A percentile compares a stretch with the other conserved stretches of the same genome.
phyloP scores from a whole-genome alignment of 1,140 invertebrate genomes.

The Drosophila punjabiensis region DNA sequence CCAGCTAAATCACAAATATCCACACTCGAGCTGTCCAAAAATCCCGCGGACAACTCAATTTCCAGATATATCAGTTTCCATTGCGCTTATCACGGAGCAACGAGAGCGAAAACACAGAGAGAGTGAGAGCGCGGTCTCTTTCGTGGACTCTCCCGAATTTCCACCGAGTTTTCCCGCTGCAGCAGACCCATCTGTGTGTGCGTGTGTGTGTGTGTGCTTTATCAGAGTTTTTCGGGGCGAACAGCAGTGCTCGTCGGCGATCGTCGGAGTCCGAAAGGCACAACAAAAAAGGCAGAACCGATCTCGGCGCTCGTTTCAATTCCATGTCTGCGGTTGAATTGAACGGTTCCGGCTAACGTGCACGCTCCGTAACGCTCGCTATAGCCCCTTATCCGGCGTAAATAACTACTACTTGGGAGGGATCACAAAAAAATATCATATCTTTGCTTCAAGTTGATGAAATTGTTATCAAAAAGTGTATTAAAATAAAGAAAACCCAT shows the following conservation, averaged over 20 bases:
- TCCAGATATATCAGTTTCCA: conserved; percentile 54
- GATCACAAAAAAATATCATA: conserved; percentile 21
- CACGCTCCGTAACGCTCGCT: conserved; percentile 43
- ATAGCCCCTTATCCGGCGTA: conserved; percentile 22
- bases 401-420: conserved; percentile 45
- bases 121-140: background rate
- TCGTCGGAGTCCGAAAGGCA: conserved; percentile 46
- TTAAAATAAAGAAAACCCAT: background rate
- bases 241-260: conserved; percentile 33
- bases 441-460: background rate
- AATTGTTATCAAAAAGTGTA: background rate
- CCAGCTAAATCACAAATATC: conserved; percentile 48
- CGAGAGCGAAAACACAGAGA: conserved; percentile 1
- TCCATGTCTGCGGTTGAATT: conserved; percentile 71
- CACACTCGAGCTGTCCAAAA: conserved; percentile 50
- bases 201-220: conserved; percentile 34
- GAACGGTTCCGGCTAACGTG: conserved; percentile 64
- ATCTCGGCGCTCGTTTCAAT: conserved; percentile 60
- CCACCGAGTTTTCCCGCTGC: conserved; percentile 44
- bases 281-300: conserved; percentile 29
- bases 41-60: conserved; percentile 45
- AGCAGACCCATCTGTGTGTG: conserved; percentile 24
- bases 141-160: conserved; percentile 8
- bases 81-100: conserved; percentile 53
- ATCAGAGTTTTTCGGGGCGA: conserved; percentile 56